Conservation (phyloP, 1,140 invertebrate genomes). For the Cydia amplana region DNA sequence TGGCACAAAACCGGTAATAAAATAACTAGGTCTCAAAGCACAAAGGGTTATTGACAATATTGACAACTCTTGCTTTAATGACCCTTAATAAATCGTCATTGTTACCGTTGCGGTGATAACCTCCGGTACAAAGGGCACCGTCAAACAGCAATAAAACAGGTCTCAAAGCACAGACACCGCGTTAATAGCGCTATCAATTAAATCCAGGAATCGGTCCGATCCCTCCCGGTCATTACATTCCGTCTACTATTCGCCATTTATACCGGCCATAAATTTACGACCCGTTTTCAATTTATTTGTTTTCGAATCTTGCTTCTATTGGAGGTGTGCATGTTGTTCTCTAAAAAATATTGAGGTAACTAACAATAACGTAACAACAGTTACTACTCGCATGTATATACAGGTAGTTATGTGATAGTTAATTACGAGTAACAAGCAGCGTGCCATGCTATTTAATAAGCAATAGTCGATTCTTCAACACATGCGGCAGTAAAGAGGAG, state of each 20-base stretch:
- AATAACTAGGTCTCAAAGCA: too few species aligned
- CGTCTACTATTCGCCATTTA: slow-evolving; percentile 32
- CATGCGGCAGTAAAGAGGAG: too few species aligned
- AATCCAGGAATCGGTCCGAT: slow-evolving; percentile 59
- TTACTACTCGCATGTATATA: too few species aligned
- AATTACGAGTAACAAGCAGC: too few species aligned
- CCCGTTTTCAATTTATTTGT: slow-evolving; percentile 31
- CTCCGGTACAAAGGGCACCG: not conserved
- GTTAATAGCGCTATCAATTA: slow-evolving; percentile 71
- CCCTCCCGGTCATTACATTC: slow-evolving; percentile 53
- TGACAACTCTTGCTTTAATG: not conserved
- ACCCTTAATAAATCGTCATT: not conserved
- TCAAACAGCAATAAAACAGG: not conserved
- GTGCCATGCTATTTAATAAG: too few species aligned
- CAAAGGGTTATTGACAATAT: too few species aligned
- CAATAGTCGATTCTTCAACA: too few species aligned
- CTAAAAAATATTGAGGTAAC: not conserved
- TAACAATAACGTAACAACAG: too few species aligned
- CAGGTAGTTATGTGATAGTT: too few species aligned
- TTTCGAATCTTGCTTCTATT: slow-evolving; percentile 25
- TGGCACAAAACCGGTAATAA: too few species aligned
- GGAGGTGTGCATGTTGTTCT: not conserved
- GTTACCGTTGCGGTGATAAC: not conserved
- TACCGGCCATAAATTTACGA: slow-evolving; percentile 23
- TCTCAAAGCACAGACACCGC: slow-evolving; percentile 36